Evolutionary conservation across 2,797 vertebrate species (phyloP), one percentile per base, ranked within the genome.

Genomic region (Sebastes dallii): DNA sequence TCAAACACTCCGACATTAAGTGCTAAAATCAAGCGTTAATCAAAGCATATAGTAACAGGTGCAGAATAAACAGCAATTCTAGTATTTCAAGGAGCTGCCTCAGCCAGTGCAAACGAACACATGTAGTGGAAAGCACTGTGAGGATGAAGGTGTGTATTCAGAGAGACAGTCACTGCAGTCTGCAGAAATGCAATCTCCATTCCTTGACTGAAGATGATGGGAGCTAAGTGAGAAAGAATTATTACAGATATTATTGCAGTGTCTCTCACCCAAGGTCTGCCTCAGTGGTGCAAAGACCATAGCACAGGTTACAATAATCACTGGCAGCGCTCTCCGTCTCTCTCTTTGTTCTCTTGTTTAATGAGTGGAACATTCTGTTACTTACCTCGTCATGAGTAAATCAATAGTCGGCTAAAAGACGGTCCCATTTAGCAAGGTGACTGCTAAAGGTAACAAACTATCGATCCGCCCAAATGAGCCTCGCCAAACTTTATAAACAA

Each of bases 351-450:
- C 69, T 65, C 74, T 25, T 68, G 70, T 72, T 82, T 84, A 86
- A 82, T 74, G 76, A 77, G 71, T 61, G 76, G 56, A 75, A 85
- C 66, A 30, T 66, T 85, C 42, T 80, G 66, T 72, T 71, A 77
- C 72, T 80, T 39, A 76, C 58, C 78, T 75, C 20, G 13, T 80
- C 68, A 77, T n/a, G 61, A 42, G 69, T 77, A 39, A 87, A 87
- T 90, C 83, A 72, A 82, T 85, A 80, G n/a, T 73, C 77, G 52
- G 62, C 68, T 66, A 39, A 80, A 81, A 74, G 73, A 74, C 64
- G 2, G 13, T 72, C 32, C 73, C 82, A 77, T 84, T 86, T 79
- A 85, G 75, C 78, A 81, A 82, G 80, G 80, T 73, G 75, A 87
- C 82, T 84, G 83, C 73, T 74, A 70, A 69, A 77, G 70, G 85